Evolutionary conservation across 2,797 vertebrate genomes (phyloP).

Genomic region (Heterohyrax brucei): DNA sequence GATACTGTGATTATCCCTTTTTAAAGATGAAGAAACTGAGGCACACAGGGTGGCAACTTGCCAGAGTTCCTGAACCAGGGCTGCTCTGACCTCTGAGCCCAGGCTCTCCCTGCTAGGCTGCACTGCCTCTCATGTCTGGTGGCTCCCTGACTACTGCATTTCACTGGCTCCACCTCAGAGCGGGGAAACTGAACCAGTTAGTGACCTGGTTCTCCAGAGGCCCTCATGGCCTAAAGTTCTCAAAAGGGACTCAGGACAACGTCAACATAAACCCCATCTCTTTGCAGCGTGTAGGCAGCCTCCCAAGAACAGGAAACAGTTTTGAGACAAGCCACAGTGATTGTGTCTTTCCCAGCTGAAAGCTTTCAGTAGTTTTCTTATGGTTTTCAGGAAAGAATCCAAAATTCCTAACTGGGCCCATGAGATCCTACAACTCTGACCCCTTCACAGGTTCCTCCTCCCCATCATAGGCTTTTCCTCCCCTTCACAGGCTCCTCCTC

Average conservation of each 20-base stretch:
- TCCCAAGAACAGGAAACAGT: background rate
- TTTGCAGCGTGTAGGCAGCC: background rate
- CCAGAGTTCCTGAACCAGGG: background rate
- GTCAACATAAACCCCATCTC: rapidly evolving
- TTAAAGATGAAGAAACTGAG: background rate
- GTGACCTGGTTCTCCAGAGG: background rate
- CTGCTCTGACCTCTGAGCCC: background rate
- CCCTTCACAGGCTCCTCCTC: too few species aligned
- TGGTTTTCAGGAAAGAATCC: background rate
- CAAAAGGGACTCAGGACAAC: background rate
- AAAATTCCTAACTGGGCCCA: background rate
- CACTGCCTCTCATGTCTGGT: background rate
- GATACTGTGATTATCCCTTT: too few species aligned
- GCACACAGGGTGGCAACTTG: background rate
- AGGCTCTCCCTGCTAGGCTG: background rate
- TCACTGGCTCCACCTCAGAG: background rate
- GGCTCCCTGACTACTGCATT: background rate
- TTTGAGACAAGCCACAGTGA: background rate
- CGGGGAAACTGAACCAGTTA: background rate
- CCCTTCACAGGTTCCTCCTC: background rate
- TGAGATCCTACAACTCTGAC: background rate
- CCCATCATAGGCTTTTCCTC: too few species aligned
- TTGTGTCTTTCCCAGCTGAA: background rate
- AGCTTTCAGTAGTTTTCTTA: background rate
- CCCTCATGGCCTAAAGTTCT: background rate